A percentile compares a stretch with the other conserved stretches of the same genome.
Conservation (phyloP, 2,888 invertebrate genomes). For the Limnephilus auricula region DNA sequence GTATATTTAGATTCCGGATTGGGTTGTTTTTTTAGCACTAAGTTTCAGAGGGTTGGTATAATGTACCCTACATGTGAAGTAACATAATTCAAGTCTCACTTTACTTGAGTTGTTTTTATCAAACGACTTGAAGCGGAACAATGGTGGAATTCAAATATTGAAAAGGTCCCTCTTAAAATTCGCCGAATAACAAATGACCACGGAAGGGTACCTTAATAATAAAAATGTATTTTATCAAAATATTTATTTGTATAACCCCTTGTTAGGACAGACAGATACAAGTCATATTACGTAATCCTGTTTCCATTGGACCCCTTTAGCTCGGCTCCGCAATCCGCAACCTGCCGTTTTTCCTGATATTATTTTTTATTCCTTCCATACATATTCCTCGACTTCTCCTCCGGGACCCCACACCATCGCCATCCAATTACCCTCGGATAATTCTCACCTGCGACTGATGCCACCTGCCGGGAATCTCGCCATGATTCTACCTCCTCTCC, state of each 20-base stretch:
- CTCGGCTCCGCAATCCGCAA: neutral
- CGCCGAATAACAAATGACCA: neutral
- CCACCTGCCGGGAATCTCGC: conserved; percentile 71
- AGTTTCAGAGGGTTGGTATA: neutral
- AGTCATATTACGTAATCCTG: neutral
- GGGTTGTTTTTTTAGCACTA: neutral
- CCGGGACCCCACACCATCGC: conserved; percentile 72
- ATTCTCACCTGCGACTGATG: conserved; percentile 78
- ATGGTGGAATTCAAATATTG: neutral
- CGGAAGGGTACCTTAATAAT: neutral
- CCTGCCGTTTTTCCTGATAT: conserved; percentile 18
- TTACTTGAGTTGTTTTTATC: neutral
- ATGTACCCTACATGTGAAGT: neutral
- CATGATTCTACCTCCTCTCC: neutral
- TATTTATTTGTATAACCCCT: neutral
- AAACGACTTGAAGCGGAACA: neutral
- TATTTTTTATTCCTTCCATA: conserved; percentile 42
- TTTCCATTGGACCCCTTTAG: conserved; percentile 4
- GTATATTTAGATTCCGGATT: neutral
- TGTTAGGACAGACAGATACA: conserved; percentile 4
- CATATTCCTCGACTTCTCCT: conserved; percentile 28
- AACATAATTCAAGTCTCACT: neutral
- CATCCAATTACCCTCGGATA: conserved; percentile 79
- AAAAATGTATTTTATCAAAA: neutral
- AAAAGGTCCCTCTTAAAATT: neutral